These are phyloP conservation scores for Seira ritae DNA, from an alignment of 2,888 invertebrate species.

Conservation along the genomic window DNA sequence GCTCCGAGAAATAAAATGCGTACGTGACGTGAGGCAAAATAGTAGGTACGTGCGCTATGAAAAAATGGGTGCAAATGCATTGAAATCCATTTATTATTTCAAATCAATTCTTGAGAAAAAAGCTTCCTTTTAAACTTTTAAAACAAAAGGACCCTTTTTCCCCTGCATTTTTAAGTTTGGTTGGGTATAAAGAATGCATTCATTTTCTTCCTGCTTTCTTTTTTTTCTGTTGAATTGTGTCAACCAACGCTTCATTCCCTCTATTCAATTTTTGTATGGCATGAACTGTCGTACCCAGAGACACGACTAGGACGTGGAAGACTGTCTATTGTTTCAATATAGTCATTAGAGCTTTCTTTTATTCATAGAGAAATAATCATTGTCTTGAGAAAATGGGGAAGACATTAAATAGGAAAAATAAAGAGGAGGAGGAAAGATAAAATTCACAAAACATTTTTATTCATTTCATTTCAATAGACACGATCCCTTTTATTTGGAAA, in stretches of 20 bases:
- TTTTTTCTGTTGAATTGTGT: constrained; percentile 38
- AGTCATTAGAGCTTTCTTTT: background rate
- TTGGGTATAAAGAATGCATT: too few relatives aligned
- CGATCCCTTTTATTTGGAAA: background rate
- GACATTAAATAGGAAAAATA: background rate
- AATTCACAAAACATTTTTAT: too few relatives aligned
- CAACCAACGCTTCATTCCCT: constrained; percentile 36
- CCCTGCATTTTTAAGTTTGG: background rate
- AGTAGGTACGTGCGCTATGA: background rate
- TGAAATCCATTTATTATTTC: background rate
- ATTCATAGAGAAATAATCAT: background rate
- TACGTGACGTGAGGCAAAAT: background rate
- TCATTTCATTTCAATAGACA: background rate
- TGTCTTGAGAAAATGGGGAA: background rate
- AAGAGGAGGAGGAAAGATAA: background rate
- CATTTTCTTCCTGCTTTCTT: background rate
- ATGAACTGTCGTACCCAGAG: background rate
- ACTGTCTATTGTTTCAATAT: background rate
- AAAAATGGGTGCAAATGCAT: background rate
- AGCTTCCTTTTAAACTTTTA: background rate
- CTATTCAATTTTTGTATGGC: background rate
- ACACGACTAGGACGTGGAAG: background rate
- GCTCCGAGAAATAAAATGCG: background rate
- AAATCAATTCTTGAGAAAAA: background rate
- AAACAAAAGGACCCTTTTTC: background rate